These are phyloP conservation scores for Bhutanitis thaidina DNA, from an alignment of 2,888 invertebrate genomes.

Conservation along the genomic window DNA sequence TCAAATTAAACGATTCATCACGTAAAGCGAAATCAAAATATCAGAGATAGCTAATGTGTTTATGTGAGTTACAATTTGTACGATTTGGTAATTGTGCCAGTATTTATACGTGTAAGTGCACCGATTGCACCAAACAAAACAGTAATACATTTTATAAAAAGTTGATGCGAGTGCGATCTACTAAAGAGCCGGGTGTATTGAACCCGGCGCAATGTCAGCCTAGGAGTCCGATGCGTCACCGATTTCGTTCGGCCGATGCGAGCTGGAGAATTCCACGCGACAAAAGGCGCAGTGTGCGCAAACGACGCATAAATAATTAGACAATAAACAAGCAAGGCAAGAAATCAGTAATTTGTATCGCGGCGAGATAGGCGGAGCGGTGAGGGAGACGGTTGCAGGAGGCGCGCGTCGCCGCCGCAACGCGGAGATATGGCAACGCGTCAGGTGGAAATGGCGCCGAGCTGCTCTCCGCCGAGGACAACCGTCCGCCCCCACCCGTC, in stretches of 20 bases:
- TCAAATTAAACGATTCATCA: too few relatives aligned
- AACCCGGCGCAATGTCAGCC: conserved; percentile 60
- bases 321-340: conserved; percentile 75
- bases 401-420: conserved; percentile 65
- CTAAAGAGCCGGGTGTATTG: conserved; percentile 56
- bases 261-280: conserved; percentile 64
- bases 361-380: conserved; percentile 69
- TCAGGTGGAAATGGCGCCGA: conserved; percentile 76
- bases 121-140: too few relatives aligned
- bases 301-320: conserved; percentile 77
- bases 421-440: conserved; percentile 76
- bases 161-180: conserved; percentile 30
- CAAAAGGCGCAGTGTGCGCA: conserved; percentile 61
- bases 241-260: conserved; percentile 43
- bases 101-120: too few relatives aligned
- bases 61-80: conserved; percentile 22
- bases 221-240: conserved; percentile 66
- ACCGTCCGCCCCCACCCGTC: conserved; percentile 44
- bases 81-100: conserved; percentile 7
- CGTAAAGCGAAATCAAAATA: background rate
- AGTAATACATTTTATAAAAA: conserved; percentile 17
- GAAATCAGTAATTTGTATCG: conserved; percentile 78
- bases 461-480: conserved; percentile 65
- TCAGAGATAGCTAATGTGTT: background rate
- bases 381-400: conserved; percentile 59